Percentiles rank a stretch among this genome's conserved stretches.
Evolutionary conservation across 2,113 vertebrate species (phyloP).

Genomic region (human): DNA sequence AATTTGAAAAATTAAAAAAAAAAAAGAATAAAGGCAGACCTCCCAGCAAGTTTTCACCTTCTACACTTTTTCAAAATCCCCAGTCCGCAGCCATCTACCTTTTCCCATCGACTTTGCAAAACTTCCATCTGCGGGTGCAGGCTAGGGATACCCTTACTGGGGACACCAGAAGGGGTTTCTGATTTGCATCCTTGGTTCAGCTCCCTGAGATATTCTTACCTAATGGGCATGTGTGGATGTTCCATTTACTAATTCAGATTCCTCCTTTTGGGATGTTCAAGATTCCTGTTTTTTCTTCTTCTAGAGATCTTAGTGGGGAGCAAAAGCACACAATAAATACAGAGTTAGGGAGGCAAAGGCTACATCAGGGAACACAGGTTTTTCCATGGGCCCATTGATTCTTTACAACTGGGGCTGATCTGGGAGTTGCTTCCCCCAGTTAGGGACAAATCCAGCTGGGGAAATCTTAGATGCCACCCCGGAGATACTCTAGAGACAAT

Average conservation of each 20-base stretch:
- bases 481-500: not conserved
- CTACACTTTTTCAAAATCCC: not conserved
- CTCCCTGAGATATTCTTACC: not conserved
- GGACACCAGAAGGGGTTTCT: not conserved
- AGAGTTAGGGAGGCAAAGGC: not conserved
- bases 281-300: not conserved
- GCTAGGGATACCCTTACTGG: not conserved
- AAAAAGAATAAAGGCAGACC: constrained; percentile 10
- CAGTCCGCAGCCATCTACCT: not conserved
- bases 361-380: not conserved
- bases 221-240: not conserved
- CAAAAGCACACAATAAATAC: not conserved
- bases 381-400: not conserved
- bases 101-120: not conserved
- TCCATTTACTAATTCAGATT: not conserved
- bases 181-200: not conserved
- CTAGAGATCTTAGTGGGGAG: not conserved
- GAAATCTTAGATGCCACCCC: not conserved
- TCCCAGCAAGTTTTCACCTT: not conserved
- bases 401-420: not conserved
- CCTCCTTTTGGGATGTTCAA: not conserved
- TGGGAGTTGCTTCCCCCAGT: not conserved
- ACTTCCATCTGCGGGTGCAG: not conserved
- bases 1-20: too few species aligned
- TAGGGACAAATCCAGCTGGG: not conserved